Base-by-base conservation (phyloP, 1,140 invertebrate genomes). In the Neuroterus valhalla region DNA sequence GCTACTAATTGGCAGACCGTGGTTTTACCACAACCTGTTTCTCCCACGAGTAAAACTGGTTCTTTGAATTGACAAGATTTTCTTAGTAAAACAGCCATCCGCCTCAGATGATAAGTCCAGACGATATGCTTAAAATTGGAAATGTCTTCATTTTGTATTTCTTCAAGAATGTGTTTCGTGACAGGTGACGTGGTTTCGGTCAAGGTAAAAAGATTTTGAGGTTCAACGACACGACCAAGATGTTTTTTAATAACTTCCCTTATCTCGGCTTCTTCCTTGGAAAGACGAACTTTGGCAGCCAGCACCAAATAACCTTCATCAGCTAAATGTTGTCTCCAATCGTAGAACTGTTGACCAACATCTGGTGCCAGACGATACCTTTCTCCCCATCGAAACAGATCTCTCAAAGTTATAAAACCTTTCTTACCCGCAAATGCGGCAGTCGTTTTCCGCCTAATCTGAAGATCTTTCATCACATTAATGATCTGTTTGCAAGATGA, bases 1-100 rank as follows among this genome's bases (percentile, higher is more conserved):
- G 97, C 94, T 66, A 97, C 92, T 26, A 98, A 87, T 89, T 99
- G 97, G 83, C 98, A 98, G 19, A 99, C 93, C 0, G 98, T 99
- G 0, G 99, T 99, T 91, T 99, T 99, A 0, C 99, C 99, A 88
- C 98, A 98, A 0, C 98, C 99, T 26, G 99, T 99, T 87, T 99
- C 97, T 62, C 99, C 99, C 10, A 99, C 97, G 21, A 99, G 89
- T 11, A 99, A 88, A 2, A 99, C 95, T 0, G 99, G 98, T 87
- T 99, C 99, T 80, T 96, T 93, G 80, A 98, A 99, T 78, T 94
- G 92, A 76, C 98, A 93, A 0, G 97, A 95, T 90, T 99, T 96
- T 42, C 94, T 94, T 19, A 98, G 94, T 8, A 99, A 90, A n/a
- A 99, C 96, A 5, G 96, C 96, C 87, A 99, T 93, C 86, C 97